Percentiles rank a stretch among this genome's conserved stretches.
Evolutionary conservation across 2,888 invertebrate species (phyloP).

Genomic region (Drosophila differens): DNA sequence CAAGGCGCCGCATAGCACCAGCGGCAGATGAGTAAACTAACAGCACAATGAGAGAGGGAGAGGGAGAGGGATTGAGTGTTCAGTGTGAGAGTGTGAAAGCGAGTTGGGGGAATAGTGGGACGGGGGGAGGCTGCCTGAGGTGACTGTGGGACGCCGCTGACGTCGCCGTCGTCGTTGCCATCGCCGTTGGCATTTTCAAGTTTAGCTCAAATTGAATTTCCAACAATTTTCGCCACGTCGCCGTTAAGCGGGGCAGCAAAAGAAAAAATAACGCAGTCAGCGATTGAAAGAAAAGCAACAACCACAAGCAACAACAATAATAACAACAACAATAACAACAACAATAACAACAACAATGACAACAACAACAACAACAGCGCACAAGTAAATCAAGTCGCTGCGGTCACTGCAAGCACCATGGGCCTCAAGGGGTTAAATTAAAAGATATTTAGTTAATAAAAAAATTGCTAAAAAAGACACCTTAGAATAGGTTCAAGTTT

Average conservation of each 20-base stretch:
- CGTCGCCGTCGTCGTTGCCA: not conserved
- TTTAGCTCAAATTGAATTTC: slow-evolving; percentile 75
- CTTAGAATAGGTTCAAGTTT: not conserved
- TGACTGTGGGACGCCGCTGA: slow-evolving; percentile 39
- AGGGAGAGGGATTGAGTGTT: no score
- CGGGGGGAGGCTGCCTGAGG: slow-evolving; percentile 21
- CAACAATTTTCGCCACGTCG: slow-evolving; percentile 64
- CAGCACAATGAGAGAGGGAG: not conserved
- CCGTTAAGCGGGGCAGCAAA: slow-evolving; percentile 32
- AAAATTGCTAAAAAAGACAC: not conserved
- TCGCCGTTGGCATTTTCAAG: slow-evolving; percentile 61
- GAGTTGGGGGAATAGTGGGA: not conserved
- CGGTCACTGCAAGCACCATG: slow-evolving; percentile 48
- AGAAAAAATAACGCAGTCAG: slow-evolving; percentile 17
- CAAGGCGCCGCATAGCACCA: slow-evolving; percentile 35
- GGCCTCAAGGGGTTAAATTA: slow-evolving; percentile 30
- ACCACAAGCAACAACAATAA: slow-evolving; percentile 50
- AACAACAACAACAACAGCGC: slow-evolving; percentile 8
- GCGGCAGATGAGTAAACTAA: slow-evolving; percentile 3
- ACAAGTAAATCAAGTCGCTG: slow-evolving; percentile 51
- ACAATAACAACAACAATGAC: slow-evolving; percentile 9
- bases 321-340: slow-evolving; percentile 26
- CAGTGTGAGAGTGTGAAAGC: not conserved
- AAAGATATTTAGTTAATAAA: not conserved
- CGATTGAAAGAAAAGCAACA: slow-evolving; percentile 31